A percentile compares a stretch with the other conserved stretches of the same genome.
phyloP scores from a whole-genome alignment of 2,113 vertebrate species.

The Eudyptes chrysolophus region DNA sequence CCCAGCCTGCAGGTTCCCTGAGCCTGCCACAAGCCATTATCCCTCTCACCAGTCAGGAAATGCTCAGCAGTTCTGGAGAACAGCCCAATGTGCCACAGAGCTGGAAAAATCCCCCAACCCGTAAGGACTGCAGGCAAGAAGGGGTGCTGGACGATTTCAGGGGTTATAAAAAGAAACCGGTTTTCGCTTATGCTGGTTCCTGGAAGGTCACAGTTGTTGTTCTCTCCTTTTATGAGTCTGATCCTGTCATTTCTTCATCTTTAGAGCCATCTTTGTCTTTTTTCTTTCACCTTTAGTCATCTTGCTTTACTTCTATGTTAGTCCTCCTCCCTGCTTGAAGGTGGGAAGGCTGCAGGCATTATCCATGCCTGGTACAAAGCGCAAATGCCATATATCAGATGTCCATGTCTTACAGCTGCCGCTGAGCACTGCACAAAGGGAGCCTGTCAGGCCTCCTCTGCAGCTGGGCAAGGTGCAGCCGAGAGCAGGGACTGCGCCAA shows the following conservation, averaged over 20 bases:
- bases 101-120: neutral
- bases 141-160: neutral
- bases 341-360: neutral
- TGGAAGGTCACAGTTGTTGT: neutral
- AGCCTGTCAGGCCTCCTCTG: neutral
- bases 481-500: accelerated
- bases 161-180: accelerated
- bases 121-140: neutral
- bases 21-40: neutral
- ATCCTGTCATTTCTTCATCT: neutral
- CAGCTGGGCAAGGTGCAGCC: neutral
- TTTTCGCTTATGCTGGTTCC: neutral
- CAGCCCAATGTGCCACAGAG: neutral
- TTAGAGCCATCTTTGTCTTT: neutral
- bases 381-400: neutral
- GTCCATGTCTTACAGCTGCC: neutral
- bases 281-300: neutral
- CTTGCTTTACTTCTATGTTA: neutral
- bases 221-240: neutral
- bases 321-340: neutral
- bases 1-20: neutral
- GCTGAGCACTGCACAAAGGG: accelerated
- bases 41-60: neutral
- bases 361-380: neutral
- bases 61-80: neutral